phyloP scores from a whole-genome alignment of 2,888 invertebrate species.

The Oscheius sp. region DNA sequence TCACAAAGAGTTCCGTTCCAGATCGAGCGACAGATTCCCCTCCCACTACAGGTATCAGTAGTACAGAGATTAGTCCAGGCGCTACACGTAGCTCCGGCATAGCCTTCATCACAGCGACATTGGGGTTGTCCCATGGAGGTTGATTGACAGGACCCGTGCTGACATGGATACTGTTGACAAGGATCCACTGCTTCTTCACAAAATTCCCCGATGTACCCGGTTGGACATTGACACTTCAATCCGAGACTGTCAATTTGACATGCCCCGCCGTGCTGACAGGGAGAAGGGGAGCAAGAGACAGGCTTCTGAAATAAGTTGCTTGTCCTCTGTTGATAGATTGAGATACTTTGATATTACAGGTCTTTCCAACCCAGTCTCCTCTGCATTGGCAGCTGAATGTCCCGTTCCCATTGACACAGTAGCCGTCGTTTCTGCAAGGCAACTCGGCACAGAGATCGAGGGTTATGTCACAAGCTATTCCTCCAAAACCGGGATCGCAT shows the following conservation, averaged over 20 bases:
- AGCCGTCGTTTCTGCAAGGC: constrained; percentile 58
- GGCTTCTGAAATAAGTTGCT: constrained; percentile 13
- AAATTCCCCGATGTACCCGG: constrained; percentile 51
- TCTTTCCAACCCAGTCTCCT: constrained; percentile 54
- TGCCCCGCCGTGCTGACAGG: constrained; percentile 48
- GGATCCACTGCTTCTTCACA: constrained; percentile 41
- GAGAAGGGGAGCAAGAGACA: constrained; percentile 16
- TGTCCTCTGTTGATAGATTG: background rate
- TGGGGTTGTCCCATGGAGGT: background rate
- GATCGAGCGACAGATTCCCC: constrained; percentile 48
- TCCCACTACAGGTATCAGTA: constrained; percentile 46
- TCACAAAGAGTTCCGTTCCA: constrained; percentile 57
- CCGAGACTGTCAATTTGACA: constrained; percentile 20
- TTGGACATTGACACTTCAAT: constrained; percentile 50
- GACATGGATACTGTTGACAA: constrained; percentile 26
- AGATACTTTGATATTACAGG: constrained; percentile 50
- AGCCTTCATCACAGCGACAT: constrained; percentile 44
- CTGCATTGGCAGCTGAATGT: constrained; percentile 58
- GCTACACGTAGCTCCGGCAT: constrained; percentile 57
- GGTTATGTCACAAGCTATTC: constrained; percentile 51
- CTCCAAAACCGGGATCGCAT: constrained; percentile 59
- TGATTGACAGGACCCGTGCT: constrained; percentile 30
- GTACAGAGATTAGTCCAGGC: constrained; percentile 54
- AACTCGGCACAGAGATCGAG: constrained; percentile 53
- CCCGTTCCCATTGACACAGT: constrained; percentile 46